phyloP scores from a whole-genome alignment of 2,797 vertebrate species.

The Pangasius sanitwongsei region DNA sequence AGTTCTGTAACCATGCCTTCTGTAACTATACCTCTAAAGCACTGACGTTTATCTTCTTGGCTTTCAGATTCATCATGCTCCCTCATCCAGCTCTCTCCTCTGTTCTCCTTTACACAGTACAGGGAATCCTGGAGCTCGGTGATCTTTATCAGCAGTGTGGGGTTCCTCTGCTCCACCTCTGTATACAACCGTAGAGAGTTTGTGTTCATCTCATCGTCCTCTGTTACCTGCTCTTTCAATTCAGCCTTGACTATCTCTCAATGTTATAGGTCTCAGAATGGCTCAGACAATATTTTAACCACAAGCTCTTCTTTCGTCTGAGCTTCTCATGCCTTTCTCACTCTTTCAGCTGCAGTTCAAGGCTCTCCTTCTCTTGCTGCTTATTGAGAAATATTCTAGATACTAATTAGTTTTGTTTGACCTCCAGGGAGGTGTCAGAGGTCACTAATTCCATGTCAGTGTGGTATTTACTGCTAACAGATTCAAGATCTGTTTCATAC shows the following conservation, averaged over 20 bases:
- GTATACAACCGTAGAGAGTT: not conserved
- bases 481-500: not conserved
- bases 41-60: slow-evolving; percentile 6
- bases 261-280: not conserved
- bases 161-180: not conserved
- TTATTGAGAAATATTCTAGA: not conserved
- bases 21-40: not conserved
- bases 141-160: not conserved
- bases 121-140: not conserved
- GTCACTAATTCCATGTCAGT: too few relatives aligned
- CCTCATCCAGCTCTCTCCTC: slow-evolving; percentile 2
- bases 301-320: not conserved
- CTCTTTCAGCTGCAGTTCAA: not conserved
- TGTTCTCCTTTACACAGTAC: not conserved
- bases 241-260: not conserved
- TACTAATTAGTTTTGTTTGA: not conserved
- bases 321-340: not conserved
- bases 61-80: slow-evolving; percentile 6
- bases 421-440: not conserved
- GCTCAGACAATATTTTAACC: not conserved
- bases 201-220: not conserved
- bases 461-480: not conserved
- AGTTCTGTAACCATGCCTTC: slow-evolving; percentile 9
- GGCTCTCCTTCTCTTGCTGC: not conserved
- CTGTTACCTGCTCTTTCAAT: not conserved